Evolutionary conservation across 2,888 invertebrate species (phyloP).

Genomic region (Athalia circularis): DNA sequence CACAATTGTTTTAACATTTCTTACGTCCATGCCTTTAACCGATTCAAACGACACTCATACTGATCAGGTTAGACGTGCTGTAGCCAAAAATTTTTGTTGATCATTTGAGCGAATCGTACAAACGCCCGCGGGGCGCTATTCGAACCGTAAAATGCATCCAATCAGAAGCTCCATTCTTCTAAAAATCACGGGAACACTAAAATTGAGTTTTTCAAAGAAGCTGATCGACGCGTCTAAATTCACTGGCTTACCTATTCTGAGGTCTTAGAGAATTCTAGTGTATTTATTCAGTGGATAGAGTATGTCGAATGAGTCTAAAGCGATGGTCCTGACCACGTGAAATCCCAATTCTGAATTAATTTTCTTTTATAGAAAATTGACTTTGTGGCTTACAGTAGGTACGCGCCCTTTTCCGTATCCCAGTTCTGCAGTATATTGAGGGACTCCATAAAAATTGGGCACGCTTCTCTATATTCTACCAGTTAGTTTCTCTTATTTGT

Average conservation of each 20-base stretch:
- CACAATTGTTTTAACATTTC: constrained; percentile 1
- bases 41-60: background rate
- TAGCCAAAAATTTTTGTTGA: background rate
- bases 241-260: constrained; percentile 19
- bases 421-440: constrained; percentile 11
- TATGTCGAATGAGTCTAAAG: constrained; percentile 45
- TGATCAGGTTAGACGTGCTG: no score
- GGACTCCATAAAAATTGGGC: constrained; percentile 58
- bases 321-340: constrained; percentile 43
- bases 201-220: no score
- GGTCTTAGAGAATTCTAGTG: constrained; percentile 24
- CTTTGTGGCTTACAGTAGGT: constrained; percentile 31
- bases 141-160: constrained; percentile 30
- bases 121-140: background rate
- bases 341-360: constrained; percentile 51
- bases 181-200: background rate
- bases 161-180: constrained; percentile 31
- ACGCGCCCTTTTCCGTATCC: constrained; percentile 35
- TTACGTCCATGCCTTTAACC: no score
- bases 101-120: no score
- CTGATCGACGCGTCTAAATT: constrained; percentile 2
- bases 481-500: constrained; percentile 44
- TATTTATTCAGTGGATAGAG: constrained; percentile 47
- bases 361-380: constrained; percentile 44
- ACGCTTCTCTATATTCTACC: constrained; percentile 60